Conservation (phyloP, 2,797 vertebrate genomes). For the Taeniopygia guttata region DNA sequence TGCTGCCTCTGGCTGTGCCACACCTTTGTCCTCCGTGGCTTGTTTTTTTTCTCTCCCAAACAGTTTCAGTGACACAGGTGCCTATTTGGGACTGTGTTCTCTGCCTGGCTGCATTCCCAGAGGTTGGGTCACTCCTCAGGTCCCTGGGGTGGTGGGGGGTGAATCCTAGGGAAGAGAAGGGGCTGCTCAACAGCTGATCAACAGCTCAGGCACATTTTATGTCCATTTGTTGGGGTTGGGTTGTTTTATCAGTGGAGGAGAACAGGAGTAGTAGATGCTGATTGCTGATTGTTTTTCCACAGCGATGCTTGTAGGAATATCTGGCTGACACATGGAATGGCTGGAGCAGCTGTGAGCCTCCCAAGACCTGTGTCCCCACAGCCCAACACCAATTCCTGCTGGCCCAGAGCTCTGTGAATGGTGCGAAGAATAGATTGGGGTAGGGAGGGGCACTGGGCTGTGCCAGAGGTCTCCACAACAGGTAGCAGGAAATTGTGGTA, state of each 20-base stretch:
- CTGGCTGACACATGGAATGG: rapidly evolving
- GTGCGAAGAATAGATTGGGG: neutral
- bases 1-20: rapidly evolving
- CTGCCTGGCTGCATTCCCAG: neutral
- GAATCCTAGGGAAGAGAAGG: neutral
- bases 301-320: neutral
- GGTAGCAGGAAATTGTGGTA: neutral
- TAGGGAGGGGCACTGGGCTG: too few relatives aligned
- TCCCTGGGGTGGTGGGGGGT: neutral
- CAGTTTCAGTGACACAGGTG: neutral
- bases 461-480: too few relatives aligned
- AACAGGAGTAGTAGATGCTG: neutral
- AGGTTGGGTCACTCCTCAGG: neutral
- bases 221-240: rapidly evolving
- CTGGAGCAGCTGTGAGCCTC: rapidly evolving
- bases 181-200: neutral
- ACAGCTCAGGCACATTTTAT: rapidly evolving
- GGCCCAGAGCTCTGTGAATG: neutral
- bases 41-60: neutral
- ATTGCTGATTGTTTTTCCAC: neutral
- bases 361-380: neutral
- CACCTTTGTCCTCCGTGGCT: neutral
- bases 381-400: neutral
- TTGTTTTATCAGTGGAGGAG: neutral
- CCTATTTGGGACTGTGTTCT: neutral